Evolutionary conservation across 2,888 invertebrate species (phyloP).

Genomic region (Stenchaetothrips biformis): DNA sequence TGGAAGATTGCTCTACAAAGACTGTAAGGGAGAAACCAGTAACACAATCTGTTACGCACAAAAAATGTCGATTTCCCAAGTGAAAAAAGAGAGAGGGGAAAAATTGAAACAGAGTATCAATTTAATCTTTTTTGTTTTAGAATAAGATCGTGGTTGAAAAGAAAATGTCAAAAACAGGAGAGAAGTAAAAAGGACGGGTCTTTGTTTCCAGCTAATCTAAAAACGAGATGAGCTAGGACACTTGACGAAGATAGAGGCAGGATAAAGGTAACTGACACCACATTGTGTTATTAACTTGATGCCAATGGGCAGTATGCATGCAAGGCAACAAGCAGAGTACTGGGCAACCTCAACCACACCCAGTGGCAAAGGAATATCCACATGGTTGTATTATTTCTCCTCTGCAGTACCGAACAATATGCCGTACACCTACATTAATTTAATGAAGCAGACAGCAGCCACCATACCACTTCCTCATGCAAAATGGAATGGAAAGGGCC

Average conservation of each 20-base stretch:
- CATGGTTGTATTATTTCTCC: not conserved
- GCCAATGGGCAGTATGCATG: not conserved
- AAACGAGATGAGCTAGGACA: not conserved
- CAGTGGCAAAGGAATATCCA: not conserved
- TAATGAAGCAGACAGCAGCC: no score
- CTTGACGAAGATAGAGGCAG: not conserved
- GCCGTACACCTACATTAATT: no score
- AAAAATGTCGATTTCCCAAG: not conserved
- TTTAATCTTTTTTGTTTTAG: not conserved
- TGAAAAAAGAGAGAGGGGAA: not conserved
- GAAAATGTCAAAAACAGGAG: no score
- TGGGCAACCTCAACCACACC: not conserved
- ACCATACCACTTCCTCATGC: no score
- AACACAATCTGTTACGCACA: not conserved
- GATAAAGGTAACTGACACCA: not conserved
- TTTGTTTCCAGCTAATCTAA: not conserved
- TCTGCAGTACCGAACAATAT: no score
- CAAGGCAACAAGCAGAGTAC: not conserved
- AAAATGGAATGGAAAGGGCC: no score
- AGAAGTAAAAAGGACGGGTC: not conserved
- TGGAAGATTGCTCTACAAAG: not conserved
- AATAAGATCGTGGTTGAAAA: not conserved
- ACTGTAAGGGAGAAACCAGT: conserved; percentile 8
- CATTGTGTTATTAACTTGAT: not conserved
- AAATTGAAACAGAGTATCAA: not conserved